phyloP scores from a whole-genome alignment of 2,888 invertebrate genomes.

The Bombylius major region DNA sequence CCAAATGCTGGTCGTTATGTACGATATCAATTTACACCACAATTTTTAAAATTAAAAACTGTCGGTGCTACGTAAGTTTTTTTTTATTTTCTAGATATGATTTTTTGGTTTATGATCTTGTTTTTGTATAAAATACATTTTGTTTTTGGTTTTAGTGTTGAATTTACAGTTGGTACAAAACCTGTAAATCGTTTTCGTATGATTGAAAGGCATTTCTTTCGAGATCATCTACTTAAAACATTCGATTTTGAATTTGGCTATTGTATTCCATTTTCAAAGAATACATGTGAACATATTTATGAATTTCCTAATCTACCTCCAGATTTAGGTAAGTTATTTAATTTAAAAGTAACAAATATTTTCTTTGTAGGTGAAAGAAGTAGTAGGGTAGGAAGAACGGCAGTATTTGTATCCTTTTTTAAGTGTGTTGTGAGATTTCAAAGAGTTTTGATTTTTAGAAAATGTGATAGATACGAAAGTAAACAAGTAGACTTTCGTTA shows the following conservation, averaged over 20 bases:
- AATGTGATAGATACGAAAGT: too few relatives aligned
- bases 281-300: conserved; percentile 98
- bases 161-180: conserved; percentile 87
- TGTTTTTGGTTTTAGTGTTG: conserved; percentile 54
- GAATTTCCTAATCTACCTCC: conserved; percentile 86
- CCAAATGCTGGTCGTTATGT: conserved; percentile 92
- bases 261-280: conserved; percentile 94
- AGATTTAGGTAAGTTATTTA: conserved; percentile 60
- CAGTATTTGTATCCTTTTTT: too few relatives aligned
- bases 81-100: conserved; percentile 1
- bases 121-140: too few relatives aligned
- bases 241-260: conserved; percentile 99
- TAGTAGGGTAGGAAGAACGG: too few relatives aligned
- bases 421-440: too few relatives aligned
- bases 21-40: conserved; percentile 97
- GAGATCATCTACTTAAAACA: conserved; percentile 84
- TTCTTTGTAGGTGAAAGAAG: background rate
- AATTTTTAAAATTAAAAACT: conserved; percentile 89
- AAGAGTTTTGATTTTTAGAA: too few relatives aligned
- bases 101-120: background rate
- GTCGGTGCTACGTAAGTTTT: conserved; percentile 90
- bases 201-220: conserved; percentile 96
- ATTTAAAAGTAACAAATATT: conserved; percentile 2
- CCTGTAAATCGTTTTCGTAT: conserved; percentile 93
- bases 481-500: too few relatives aligned